Conservation (phyloP, 2,888 invertebrate genomes). For the Nomada fucata region DNA sequence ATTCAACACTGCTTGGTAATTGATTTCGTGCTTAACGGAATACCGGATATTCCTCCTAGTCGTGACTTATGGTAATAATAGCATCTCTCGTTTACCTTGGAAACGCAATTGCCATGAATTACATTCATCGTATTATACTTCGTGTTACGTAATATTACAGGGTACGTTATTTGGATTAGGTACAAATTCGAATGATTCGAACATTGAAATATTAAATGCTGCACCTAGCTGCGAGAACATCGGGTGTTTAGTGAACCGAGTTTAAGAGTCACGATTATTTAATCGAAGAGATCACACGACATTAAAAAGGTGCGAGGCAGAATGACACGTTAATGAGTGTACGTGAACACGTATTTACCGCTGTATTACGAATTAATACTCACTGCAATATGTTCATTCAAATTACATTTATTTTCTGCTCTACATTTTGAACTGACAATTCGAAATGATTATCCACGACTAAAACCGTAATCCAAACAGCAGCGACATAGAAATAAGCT, state of each 20-base stretch:
- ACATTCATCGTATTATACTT: constrained; percentile 2
- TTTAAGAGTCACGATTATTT: constrained; percentile 4
- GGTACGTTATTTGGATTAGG: neutral
- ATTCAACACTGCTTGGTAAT: constrained; percentile 39
- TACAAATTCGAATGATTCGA: neutral
- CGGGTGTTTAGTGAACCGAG: neutral
- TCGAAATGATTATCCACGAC: too few species aligned
- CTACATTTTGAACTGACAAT: too few species aligned
- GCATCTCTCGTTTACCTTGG: constrained; percentile 15
- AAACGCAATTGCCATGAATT: constrained; percentile 11
- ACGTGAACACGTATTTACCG: constrained; percentile 1
- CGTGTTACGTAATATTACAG: neutral
- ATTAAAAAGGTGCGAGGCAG: neutral
- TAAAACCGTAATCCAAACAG: too few species aligned
- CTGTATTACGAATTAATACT: neutral
- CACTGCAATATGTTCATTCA: too few species aligned
- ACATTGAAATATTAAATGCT: neutral
- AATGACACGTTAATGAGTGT: neutral
- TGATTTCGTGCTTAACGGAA: constrained; percentile 56
- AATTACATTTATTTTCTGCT: too few species aligned
- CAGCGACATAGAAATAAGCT: too few species aligned
- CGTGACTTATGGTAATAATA: constrained; percentile 48
- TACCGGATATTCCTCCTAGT: constrained; percentile 24
- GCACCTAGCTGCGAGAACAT: neutral
- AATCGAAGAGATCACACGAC: neutral